Base-by-base conservation (phyloP, 2,888 invertebrate species). In the Acrobasis consociella region DNA sequence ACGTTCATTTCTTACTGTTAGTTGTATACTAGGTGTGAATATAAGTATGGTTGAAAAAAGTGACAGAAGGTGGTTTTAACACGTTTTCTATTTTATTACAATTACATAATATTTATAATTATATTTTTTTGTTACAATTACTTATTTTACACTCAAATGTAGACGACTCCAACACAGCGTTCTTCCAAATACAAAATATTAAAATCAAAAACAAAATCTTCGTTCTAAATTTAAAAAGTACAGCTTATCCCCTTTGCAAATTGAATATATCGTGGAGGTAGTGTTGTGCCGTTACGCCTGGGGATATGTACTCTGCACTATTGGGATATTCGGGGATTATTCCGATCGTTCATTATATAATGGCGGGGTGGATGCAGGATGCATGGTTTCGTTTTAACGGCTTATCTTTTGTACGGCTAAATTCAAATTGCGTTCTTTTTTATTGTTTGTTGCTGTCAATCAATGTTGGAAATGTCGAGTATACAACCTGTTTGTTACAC, bases 331-430 rank as follows among this genome's bases (percentile, higher is more conserved):
- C 68, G 65, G 66, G 86, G 86, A 87, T 87, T 88, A 88, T 78
- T 72, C 69, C 79, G 79, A 86, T 83, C 81, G 77, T 85, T 87
- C 85, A 88, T 88, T 88, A 86, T 77, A 77, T 86, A 87, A 82
- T 82, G 79, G 83, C 64, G 63, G 71, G 77, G 77, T 69, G 68
- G 68, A 66, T 62, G 63, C 68, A 65, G 42, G 42, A 42, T 42
- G 42, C 2, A 11, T 66, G 68, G 72, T 72, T 72, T 69, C 66
- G 64, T 74, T 74, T 71, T 69, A 65, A 60, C 68, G 70, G 68
- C 55, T 69, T 62, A 66, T 67, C 62, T 62, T 70, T 69, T 67
- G 61, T 65, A 51, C 64, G 39, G 38, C 42, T 60, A 50, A 52
- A 60, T 52, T 52, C 52, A 51, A 52, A 60, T 60, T 60, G 60